Percentiles rank a stretch among this genome's conserved stretches.
Evolutionary conservation across 2,888 invertebrate species (phyloP).

Genomic region (Drosophila maculinotata): DNA sequence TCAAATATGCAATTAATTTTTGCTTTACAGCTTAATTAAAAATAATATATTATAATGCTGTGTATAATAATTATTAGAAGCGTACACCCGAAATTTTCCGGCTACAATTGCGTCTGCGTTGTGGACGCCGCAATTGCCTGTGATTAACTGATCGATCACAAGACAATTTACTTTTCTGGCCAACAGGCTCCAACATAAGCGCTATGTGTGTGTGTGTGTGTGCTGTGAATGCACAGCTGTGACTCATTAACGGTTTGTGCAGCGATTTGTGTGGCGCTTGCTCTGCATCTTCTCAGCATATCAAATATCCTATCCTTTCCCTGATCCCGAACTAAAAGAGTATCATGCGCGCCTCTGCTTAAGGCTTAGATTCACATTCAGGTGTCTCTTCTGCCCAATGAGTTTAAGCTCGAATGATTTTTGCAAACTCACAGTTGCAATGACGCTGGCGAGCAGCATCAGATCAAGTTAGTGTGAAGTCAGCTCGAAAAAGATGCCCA

Average conservation of each 20-base stretch:
- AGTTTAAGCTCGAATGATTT: constrained; percentile 47
- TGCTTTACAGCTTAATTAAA: constrained; percentile 57
- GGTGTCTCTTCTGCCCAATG: constrained; percentile 68
- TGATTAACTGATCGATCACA: constrained; percentile 82
- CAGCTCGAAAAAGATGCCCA: constrained; percentile 31
- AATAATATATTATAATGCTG: constrained; percentile 37
- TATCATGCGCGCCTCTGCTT: constrained; percentile 47
- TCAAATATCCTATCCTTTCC: constrained; percentile 57
- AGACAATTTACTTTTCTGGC: constrained; percentile 8
- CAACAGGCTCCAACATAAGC: constrained; percentile 5
- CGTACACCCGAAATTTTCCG: constrained; percentile 23
- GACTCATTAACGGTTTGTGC: constrained; percentile 46
- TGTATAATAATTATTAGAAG: constrained; percentile 38
- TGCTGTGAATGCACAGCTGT: constrained; percentile 41
- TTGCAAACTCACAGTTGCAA: constrained; percentile 58
- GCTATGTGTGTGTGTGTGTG: constrained; percentile 10
- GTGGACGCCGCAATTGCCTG: constrained; percentile 71
- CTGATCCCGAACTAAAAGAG: constrained; percentile 14
- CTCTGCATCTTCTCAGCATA: constrained; percentile 78
- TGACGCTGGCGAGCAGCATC: constrained; percentile 36
- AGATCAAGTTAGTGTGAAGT: constrained; percentile 48
- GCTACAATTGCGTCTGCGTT: constrained; percentile 25
- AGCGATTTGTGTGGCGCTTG: constrained; percentile 59
- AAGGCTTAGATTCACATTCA: constrained; percentile 33
- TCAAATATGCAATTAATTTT: constrained; percentile 75